These are phyloP conservation scores for Ciconia maguari DNA, from an alignment of 2,113 vertebrate species.

Conservation along the genomic window DNA sequence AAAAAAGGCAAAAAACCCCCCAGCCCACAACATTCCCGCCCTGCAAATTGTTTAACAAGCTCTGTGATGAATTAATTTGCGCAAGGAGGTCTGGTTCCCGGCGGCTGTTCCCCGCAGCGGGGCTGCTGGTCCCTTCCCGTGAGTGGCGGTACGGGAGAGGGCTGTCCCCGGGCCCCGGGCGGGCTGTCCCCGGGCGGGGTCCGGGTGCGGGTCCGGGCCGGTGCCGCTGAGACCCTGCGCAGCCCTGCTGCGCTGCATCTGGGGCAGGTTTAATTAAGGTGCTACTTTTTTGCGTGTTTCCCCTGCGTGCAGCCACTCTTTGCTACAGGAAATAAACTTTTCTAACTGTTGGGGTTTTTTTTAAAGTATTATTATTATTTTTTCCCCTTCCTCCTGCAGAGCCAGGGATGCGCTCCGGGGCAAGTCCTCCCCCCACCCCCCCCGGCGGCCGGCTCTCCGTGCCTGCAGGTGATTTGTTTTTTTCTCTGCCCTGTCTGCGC, in stretches of 20 bases:
- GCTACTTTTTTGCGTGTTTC: not conserved
- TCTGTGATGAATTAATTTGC: slow-evolving; percentile 18
- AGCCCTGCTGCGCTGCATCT: not conserved
- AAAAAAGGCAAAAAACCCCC: not conserved
- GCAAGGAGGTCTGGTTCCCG: not conserved
- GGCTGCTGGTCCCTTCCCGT: not conserved
- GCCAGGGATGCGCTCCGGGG: not conserved
- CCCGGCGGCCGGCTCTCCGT: not conserved
- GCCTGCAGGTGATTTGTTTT: not conserved
- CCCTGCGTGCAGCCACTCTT: not conserved
- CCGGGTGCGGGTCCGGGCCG: too few relatives aligned
- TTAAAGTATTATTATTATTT: not conserved
- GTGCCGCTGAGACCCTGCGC: not conserved
- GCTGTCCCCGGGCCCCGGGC: not conserved
- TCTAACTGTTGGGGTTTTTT: not conserved
- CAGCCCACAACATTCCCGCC: not conserved
- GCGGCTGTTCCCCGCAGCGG: not conserved
- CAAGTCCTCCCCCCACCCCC: not conserved
- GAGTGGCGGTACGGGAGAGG: not conserved
- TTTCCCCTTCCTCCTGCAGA: rapidly evolving
- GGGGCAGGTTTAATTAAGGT: not conserved
- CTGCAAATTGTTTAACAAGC: slow-evolving; percentile 10
- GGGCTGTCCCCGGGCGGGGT: not conserved
- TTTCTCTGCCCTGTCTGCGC: not conserved
- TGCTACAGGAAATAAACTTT: not conserved